Base-by-base conservation (phyloP, 2,888 invertebrate species). In the Syritta pipiens region DNA sequence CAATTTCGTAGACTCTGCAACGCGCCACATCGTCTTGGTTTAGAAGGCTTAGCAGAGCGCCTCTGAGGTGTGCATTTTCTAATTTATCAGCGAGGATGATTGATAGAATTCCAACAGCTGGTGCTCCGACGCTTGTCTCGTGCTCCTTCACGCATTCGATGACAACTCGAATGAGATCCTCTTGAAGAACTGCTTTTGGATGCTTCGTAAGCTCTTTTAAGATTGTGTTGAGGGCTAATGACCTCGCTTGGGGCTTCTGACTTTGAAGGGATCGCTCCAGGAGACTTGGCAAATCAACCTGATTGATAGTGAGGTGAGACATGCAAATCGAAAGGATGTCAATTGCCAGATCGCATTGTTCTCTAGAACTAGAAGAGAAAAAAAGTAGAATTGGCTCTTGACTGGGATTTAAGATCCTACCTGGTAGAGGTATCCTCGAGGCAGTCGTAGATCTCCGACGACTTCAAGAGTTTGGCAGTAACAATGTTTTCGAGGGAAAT, bases 321-420 rank as follows among this genome's bases (percentile, higher is more conserved):
- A 95, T 91, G 83, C 93, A 91, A 71, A 91, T 87, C 40, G 91
- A 89, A 30, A 94, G 87, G 3, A 94, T 91, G 83, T 93, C 93
- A 84, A 92, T 92, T 12, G 93, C 91, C 65, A 93, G 84, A 82
- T 91, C 90, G 3, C 92, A 88, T 84, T 93, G 91, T 69, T 91
- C 90, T 81, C 93, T 92, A 84, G 48, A 69, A 48, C 53, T 59
- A 32, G 12, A 1, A n/a, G 32, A 10, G n/a, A 32, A 32, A 32
- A n/a, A 3, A 30, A 1, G 3, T 32, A 32, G n/a, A 9, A 17
- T 17, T 17, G 7, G 6, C 12, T 7, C 12, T 17, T 37, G n/a
- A 28, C 2, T 4, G n/a, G 6, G 28, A 9, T 37, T n/a, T n/a
- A 28, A 6, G 17, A 1, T 6, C 0, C 26, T 59, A 77, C 77